Conservation (phyloP, 1,140 invertebrate genomes). For the Whitmania pigra region DNA sequence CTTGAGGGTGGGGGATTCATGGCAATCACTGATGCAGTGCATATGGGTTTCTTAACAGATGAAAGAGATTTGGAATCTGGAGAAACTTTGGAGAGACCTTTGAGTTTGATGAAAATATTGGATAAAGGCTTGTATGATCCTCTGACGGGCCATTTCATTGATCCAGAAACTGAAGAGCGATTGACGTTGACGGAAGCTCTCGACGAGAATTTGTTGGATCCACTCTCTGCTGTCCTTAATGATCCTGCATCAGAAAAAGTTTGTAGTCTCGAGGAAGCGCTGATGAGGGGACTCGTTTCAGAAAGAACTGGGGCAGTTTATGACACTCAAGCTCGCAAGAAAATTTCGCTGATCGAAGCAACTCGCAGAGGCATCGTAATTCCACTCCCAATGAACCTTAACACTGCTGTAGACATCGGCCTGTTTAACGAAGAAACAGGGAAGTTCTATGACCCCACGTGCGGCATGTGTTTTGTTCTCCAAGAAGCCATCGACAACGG, state of each 20-base stretch:
- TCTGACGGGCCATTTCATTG: slow-evolving; percentile 52
- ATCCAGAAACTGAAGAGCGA: slow-evolving; percentile 59
- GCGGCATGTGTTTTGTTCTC: slow-evolving; percentile 59
- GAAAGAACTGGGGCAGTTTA: slow-evolving; percentile 59
- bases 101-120: slow-evolving; percentile 22
- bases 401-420: slow-evolving; percentile 68
- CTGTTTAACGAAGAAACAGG: slow-evolving; percentile 63
- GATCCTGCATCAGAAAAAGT: slow-evolving; percentile 27
- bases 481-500: slow-evolving; percentile 57
- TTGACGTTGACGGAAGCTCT: slow-evolving; percentile 74
- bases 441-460: slow-evolving; percentile 59
- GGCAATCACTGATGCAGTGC: slow-evolving; percentile 58
- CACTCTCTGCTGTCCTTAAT: slow-evolving; percentile 24
- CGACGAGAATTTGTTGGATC: slow-evolving; percentile 53
- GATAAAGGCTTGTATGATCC: slow-evolving; percentile 22
- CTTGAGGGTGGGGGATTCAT: slow-evolving; percentile 47
- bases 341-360: slow-evolving; percentile 60
- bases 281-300: slow-evolving; percentile 58
- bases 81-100: background rate
- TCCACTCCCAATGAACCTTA: slow-evolving; percentile 58
- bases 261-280: slow-evolving; percentile 48
- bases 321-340: slow-evolving; percentile 60
- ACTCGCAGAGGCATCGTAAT: slow-evolving; percentile 24
- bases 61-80: background rate
- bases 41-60: slow-evolving; percentile 19